Conservation (phyloP, 1,140 invertebrate genomes). For the Penaeus vannamei region DNA sequence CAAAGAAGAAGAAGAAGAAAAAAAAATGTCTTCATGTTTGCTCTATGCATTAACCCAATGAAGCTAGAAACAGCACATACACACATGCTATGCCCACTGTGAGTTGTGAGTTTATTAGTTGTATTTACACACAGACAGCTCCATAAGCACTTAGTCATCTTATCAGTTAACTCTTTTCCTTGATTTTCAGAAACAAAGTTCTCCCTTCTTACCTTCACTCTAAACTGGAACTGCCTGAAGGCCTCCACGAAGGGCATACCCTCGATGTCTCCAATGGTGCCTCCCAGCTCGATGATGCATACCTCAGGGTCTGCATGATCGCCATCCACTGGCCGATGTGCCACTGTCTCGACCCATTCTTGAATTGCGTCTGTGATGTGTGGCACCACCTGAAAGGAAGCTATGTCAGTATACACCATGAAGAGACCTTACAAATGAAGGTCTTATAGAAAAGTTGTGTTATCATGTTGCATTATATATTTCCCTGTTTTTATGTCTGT, state of each 20-base stretch:
- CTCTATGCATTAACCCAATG: too few relatives aligned
- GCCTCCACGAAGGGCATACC: constrained; percentile 99
- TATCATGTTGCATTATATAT: too few relatives aligned
- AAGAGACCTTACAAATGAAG: background rate
- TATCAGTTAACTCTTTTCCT: too few relatives aligned
- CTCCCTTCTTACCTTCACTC: constrained; percentile 76
- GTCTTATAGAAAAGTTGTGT: background rate
- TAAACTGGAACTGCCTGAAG: constrained; percentile 97
- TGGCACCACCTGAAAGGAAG: constrained; percentile 87
- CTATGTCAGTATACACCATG: constrained; percentile 27
- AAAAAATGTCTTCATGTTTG: too few relatives aligned
- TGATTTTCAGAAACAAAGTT: too few relatives aligned
- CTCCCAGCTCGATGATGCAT: constrained; percentile 94
- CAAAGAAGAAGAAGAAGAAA: too few relatives aligned
- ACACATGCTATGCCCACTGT: too few relatives aligned
- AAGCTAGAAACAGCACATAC: too few relatives aligned
- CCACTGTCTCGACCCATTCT: constrained; percentile 96
- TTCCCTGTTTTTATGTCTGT: too few relatives aligned
- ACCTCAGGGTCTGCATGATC: constrained; percentile 82
- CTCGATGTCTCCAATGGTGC: constrained; percentile 99
- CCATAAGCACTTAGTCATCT: too few relatives aligned
- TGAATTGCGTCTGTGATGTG: constrained; percentile 99
- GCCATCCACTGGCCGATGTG: constrained; percentile 86
- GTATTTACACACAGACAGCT: too few relatives aligned
- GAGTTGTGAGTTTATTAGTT: too few relatives aligned